Base-by-base conservation (phyloP, 2,888 invertebrate species). In the Keiferia lycopersicella region DNA sequence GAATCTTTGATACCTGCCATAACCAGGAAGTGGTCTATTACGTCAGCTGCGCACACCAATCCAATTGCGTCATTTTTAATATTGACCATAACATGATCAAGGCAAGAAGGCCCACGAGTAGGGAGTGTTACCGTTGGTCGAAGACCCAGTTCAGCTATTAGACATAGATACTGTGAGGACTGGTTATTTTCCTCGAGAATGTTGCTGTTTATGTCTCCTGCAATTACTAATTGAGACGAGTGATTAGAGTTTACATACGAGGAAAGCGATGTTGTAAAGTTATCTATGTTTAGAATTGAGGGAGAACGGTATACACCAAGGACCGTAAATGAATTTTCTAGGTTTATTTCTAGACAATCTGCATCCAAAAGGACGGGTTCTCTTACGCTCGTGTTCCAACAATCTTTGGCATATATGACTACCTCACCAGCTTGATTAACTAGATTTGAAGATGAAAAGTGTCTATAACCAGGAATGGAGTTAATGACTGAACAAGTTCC, bases 231-330 rank as follows among this genome's bases (percentile, higher is more conserved):
- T 18, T 4, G 4, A 11, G 45, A 22, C 3, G 8, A 41, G 14
- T 45, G 8, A 26, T 14, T 22, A 6, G 30, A 20, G 8, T 22
- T 18, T 8, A 18, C 14, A 12, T 14, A 20, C 8, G 11, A 4
- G 1, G 11, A 12, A 8, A 48, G 48, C 6, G 16, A 34, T 3
- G 6, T 22, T 1, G 22, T 10, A 16, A 61, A 61, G n/a, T 22
- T 12, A 6, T 48, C 18, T 14, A 34, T 22, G 7, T 48, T 26
- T n/a, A 1, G 6, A 22, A 26, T 6, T 20, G 60, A 61, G 1
- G 60, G 60, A n/a, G 60, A 26, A 6, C 60, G 45, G n/a, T 61
- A 61, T 20, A 61, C 41, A 18, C 45, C 26, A 2, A 61, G 22
- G 3, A 61, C 45, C 0, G 48, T 30, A 4, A 18, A 11, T n/a